Percentiles rank a stretch among this genome's conserved stretches.
These are phyloP conservation scores for Littorina saxatilis DNA, from an alignment of 1,140 invertebrate genomes.

Conservation along the genomic window DNA sequence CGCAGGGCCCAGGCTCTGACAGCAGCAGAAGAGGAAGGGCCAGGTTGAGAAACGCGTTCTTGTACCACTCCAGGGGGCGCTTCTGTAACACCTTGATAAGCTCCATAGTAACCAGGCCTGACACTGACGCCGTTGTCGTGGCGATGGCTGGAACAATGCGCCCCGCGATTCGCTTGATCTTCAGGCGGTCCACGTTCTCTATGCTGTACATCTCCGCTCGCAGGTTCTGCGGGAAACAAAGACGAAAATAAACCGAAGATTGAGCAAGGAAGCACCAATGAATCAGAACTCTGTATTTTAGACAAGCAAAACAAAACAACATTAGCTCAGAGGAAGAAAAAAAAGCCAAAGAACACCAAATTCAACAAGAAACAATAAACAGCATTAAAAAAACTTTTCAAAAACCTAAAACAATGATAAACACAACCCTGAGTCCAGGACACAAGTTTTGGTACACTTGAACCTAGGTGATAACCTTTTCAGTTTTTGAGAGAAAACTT, in stretches of 20 bases:
- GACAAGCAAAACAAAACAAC: too few species aligned
- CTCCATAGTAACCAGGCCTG: conserved; percentile 73
- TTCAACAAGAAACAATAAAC: too few species aligned
- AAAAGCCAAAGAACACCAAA: too few species aligned
- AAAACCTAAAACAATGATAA: too few species aligned
- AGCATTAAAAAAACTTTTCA: too few species aligned
- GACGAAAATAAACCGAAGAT: neutral
- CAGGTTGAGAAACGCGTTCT: conserved; percentile 73
- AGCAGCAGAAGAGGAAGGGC: conserved; percentile 69
- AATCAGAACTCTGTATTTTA: too few species aligned
- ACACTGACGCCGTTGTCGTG: conserved; percentile 74
- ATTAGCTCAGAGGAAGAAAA: too few species aligned
- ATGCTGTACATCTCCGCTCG: conserved; percentile 74
- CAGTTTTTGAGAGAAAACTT: too few species aligned
- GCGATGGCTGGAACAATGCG: conserved; percentile 75
- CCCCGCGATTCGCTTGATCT: conserved; percentile 73
- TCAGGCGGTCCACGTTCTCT: conserved; percentile 67
- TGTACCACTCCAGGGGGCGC: conserved; percentile 61
- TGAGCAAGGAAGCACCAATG: too few species aligned
- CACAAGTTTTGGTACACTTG: too few species aligned
- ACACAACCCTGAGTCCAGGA: too few species aligned
- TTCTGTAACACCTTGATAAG: conserved; percentile 70
- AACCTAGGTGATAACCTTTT: too few species aligned
- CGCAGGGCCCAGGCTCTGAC: conserved; percentile 69
- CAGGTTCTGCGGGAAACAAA: conserved; percentile 55